Evolutionary conservation across 2,888 invertebrate species (phyloP).

Genomic region (Drosophila mimetica): DNA sequence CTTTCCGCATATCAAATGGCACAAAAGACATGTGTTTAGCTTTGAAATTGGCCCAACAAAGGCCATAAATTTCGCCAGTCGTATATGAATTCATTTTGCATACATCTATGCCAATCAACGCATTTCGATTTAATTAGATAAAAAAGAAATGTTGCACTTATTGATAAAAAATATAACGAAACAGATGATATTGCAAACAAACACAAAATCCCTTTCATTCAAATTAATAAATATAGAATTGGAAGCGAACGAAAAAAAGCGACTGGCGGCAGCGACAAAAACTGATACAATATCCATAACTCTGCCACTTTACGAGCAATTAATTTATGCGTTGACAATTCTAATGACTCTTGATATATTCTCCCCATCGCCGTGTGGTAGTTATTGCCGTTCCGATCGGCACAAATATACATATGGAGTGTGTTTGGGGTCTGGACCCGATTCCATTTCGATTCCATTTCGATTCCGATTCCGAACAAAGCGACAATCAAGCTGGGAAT

Average conservation of each 20-base stretch:
- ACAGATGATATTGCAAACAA: conserved; percentile 35
- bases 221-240: conserved; percentile 35
- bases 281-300: conserved; percentile 72
- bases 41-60: conserved; percentile 26
- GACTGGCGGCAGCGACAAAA: conserved; percentile 31
- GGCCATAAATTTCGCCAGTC: conserved; percentile 38
- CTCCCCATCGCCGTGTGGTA: conserved; percentile 32
- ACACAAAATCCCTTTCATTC: conserved; percentile 53
- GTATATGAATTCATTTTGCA: conserved; percentile 20
- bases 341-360: conserved; percentile 77
- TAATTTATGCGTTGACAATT: conserved; percentile 84
- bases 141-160: conserved; percentile 7
- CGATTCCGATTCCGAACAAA: conserved; percentile 58
- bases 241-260: conserved; percentile 23
- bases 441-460: neutral
- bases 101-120: conserved; percentile 28
- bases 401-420: conserved; percentile 26
- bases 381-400: conserved; percentile 23
- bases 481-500: conserved; percentile 71
- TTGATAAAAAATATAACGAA: conserved; percentile 9
- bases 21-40: conserved; percentile 43
- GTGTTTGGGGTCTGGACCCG: conserved; percentile 16
- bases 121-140: conserved; percentile 1
- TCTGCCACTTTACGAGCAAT: conserved; percentile 80
- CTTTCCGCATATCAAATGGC: conserved; percentile 49